These are phyloP conservation scores for Ramphastos sulfuratus DNA, from an alignment of 2,113 vertebrate genomes.

Conservation along the genomic window DNA sequence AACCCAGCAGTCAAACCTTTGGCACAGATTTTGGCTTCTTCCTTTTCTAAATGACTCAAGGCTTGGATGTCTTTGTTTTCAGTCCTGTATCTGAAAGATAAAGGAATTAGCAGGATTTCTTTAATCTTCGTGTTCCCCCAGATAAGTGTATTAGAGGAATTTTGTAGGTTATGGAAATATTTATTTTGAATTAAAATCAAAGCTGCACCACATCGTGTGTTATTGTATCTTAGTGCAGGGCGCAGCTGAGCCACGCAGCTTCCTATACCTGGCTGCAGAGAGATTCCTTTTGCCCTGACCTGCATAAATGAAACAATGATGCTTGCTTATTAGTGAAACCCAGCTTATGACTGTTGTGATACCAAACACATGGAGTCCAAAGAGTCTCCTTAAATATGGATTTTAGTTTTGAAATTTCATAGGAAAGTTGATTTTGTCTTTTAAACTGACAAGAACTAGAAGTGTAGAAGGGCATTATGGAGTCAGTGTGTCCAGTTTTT, in stretches of 20 bases:
- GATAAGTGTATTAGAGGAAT: constrained; percentile 64
- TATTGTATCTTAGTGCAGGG: neutral
- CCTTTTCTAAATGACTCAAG: constrained; percentile 52
- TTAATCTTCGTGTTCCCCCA: constrained; percentile 64
- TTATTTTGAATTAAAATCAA: constrained; percentile 66
- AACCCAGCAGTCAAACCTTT: constrained; percentile 58
- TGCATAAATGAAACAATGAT: neutral
- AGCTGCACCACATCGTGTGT: constrained; percentile 3
- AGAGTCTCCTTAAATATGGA: neutral
- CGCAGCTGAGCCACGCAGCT: neutral
- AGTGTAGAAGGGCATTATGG: neutral
- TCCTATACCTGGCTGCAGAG: neutral
- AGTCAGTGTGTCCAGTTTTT: neutral
- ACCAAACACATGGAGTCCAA: neutral
- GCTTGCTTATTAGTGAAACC: neutral
- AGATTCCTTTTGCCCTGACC: neutral
- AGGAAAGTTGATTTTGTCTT: constrained; percentile 5
- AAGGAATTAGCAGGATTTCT: constrained; percentile 68
- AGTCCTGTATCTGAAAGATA: constrained; percentile 73
- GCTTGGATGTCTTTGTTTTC: constrained; percentile 64
- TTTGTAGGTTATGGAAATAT: constrained; percentile 61
- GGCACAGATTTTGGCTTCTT: constrained; percentile 60
- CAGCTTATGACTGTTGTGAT: neutral
- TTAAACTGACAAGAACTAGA: neutral
- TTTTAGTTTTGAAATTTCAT: constrained; percentile 23